A percentile compares a stretch with the other conserved stretches of the same genome.
phyloP scores from a whole-genome alignment of 2,888 invertebrate species.

The Exephanes ischioxanthus region DNA sequence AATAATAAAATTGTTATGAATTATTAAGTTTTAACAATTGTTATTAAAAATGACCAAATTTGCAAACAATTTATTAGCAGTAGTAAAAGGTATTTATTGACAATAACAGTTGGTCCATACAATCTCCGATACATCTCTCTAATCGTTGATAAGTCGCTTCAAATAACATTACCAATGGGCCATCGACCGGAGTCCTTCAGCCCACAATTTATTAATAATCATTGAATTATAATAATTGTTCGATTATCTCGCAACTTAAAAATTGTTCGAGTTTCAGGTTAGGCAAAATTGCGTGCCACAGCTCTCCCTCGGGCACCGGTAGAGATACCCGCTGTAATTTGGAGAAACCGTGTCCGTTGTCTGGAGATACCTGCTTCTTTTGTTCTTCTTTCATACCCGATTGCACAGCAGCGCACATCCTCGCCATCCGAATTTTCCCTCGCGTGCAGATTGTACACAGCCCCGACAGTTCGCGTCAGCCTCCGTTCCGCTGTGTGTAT shows the following conservation, averaged over 20 bases:
- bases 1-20: no score
- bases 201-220: no score
- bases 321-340: background rate
- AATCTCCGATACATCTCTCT: no score
- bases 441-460: conserved; percentile 13
- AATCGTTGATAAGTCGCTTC: no score
- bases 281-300: background rate
- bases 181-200: no score
- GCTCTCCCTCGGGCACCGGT: background rate
- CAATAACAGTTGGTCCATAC: no score
- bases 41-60: no score
- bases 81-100: no score
- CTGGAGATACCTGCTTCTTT: conserved; percentile 15
- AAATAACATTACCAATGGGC: no score
- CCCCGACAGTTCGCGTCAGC: background rate
- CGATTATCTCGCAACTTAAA: background rate
- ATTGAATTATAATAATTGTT: background rate
- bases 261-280: background rate
- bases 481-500: background rate
- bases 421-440: conserved; percentile 13
- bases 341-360: background rate
- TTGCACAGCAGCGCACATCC: conserved; percentile 8
- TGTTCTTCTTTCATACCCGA: conserved; percentile 16
- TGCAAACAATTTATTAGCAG: no score
- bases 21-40: no score